Conservation (phyloP, 2,113 vertebrate genomes). For the Symphodus melops region DNA sequence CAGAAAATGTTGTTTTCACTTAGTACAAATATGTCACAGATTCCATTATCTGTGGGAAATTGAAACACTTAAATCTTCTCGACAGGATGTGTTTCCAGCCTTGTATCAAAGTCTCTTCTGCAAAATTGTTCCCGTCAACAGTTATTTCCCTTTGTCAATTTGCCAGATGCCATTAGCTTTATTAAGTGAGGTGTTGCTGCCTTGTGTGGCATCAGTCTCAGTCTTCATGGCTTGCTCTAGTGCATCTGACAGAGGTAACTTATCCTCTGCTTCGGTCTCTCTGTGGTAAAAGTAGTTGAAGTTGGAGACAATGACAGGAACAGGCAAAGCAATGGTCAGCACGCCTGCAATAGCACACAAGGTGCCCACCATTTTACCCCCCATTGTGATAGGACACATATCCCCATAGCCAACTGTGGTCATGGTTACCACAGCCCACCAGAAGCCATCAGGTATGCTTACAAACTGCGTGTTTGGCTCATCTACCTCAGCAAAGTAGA, state of each 20-base stretch:
- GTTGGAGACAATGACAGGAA: constrained; percentile 98
- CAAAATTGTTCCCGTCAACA: neutral
- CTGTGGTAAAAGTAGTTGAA: constrained; percentile 99
- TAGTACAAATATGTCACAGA: constrained; percentile 11
- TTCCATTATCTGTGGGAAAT: constrained; percentile 3
- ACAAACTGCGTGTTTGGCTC: constrained; percentile 95
- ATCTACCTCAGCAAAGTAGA: constrained; percentile 96
- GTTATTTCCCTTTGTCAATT: constrained; percentile 69
- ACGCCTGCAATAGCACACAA: constrained; percentile 97
- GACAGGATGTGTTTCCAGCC: constrained; percentile 3
- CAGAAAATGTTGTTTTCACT: constrained; percentile 35
- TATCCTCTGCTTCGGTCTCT: constrained; percentile 95
- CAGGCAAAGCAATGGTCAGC: constrained; percentile 94
- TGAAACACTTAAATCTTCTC: neutral
- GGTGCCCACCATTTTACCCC: constrained; percentile 95
- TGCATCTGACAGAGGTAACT: constrained; percentile 80
- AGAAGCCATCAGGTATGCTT: constrained; percentile 98
- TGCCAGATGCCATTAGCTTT: constrained; percentile 87
- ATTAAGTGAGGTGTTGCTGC: constrained; percentile 87
- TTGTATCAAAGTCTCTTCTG: constrained; percentile 14
- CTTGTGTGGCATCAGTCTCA: constrained; percentile 59
- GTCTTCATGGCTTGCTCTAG: constrained; percentile 80
- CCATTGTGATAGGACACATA: constrained; percentile 94
- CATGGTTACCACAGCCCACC: constrained; percentile 99
- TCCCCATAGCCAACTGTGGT: constrained; percentile 98